Conservation (phyloP, 2,113 vertebrate species). For the human (Homo sapiens) region GRCh38 chr14:73685001-73685500, state of each 20-base stretch:
- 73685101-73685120: too few relatives aligned
- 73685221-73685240: background rate
- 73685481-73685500: too few relatives aligned
- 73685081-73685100: too few relatives aligned
- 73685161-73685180: too few relatives aligned
- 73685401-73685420: too few relatives aligned
- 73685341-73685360: background rate
- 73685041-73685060: background rate
- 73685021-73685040: background rate
- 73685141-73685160: too few relatives aligned
- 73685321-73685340: too few relatives aligned
- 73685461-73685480: too few relatives aligned
- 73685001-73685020: background rate
- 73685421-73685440: background rate
- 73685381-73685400: background rate
- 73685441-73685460: background rate
- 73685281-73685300: too few relatives aligned
- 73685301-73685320: background rate
- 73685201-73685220: background rate
- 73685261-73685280: accelerated
- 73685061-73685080: background rate
- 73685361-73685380: background rate
- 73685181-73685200: too few relatives aligned
- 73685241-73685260: accelerated
- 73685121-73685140: too few relatives aligned